Percentiles rank a stretch among this genome's conserved stretches.
Evolutionary conservation across 2,888 invertebrate genomes (phyloP).

Genomic region (Rhingia campestris): DNA sequence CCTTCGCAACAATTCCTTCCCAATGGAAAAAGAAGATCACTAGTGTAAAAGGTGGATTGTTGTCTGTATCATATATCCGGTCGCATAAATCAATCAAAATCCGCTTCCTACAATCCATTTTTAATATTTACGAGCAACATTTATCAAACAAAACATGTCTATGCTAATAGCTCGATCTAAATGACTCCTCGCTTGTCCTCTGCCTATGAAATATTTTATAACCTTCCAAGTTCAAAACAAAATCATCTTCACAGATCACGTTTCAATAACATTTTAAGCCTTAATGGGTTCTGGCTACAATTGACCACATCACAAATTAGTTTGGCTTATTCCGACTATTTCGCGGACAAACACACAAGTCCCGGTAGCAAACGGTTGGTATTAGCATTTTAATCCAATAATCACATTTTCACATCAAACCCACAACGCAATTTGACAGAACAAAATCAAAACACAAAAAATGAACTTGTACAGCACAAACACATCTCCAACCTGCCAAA

Average conservation of each 20-base stretch:
- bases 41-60: too few relatives aligned
- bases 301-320: not conserved
- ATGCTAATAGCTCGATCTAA: too few relatives aligned
- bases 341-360: not conserved
- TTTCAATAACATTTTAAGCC: not conserved
- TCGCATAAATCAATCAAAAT: too few relatives aligned
- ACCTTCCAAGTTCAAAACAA: too few relatives aligned
- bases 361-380: conserved; percentile 39
- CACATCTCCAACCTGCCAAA: conserved; percentile 24
- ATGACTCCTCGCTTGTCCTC: too few relatives aligned
- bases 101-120: too few relatives aligned
- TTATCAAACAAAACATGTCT: too few relatives aligned
- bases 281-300: not conserved
- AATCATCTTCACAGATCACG: not conserved
- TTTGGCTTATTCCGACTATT: not conserved
- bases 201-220: too few relatives aligned
- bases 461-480: not conserved
- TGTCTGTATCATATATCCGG: too few relatives aligned
- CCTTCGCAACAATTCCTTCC: too few relatives aligned
- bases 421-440: conserved; percentile 54
- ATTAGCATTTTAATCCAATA: conserved; percentile 40
- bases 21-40: too few relatives aligned
- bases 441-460: conserved; percentile 10
- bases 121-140: too few relatives aligned
- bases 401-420: conserved; percentile 28